A percentile compares a stretch with the other conserved stretches of the same genome.
Evolutionary conservation across 2,888 invertebrate genomes (phyloP).

Genomic region (Drosophila hamatofila): DNA sequence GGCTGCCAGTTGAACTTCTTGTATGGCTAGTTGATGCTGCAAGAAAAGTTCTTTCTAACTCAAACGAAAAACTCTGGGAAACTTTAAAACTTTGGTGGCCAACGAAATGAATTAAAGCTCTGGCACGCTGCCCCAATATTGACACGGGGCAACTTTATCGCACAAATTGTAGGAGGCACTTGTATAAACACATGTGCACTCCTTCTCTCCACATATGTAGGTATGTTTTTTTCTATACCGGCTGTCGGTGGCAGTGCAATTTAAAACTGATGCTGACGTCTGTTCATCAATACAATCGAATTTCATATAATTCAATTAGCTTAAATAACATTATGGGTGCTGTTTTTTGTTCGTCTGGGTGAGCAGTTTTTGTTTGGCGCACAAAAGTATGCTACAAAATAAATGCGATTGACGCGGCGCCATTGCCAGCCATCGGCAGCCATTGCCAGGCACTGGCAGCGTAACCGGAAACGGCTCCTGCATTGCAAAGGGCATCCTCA

Average conservation of each 20-base stretch:
- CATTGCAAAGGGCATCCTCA: constrained; percentile 52
- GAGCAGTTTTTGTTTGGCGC: constrained; percentile 55
- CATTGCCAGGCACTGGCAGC: constrained; percentile 38
- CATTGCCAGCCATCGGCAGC: constrained; percentile 14
- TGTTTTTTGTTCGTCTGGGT: constrained; percentile 8
- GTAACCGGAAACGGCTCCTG: constrained; percentile 68
- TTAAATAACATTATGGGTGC: constrained; percentile 67
- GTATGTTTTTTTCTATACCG: neutral
- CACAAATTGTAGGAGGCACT: constrained; percentile 43
- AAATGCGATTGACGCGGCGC: constrained; percentile 30
- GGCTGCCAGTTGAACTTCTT: constrained; percentile 93
- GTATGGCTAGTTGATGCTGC: constrained; percentile 87
- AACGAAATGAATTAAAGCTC: constrained; percentile 70
- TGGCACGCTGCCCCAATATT: constrained; percentile 77
- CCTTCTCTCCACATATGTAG: neutral
- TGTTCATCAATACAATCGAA: constrained; percentile 54
- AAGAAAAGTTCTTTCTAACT: constrained; percentile 36
- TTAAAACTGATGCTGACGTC: constrained; percentile 22
- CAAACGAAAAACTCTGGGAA: constrained; percentile 43
- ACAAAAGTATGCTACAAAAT: constrained; percentile 41
- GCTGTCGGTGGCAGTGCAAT: neutral
- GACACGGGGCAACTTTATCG: constrained; percentile 63
- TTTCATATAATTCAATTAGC: constrained; percentile 76
- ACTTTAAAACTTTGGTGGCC: constrained; percentile 59
- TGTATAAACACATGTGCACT: constrained; percentile 23